Evolutionary conservation across 2,113 vertebrate species (phyloP), one percentile per base, ranked within the genome.

Genomic region (Myxocyprinus asiaticus): DNA sequence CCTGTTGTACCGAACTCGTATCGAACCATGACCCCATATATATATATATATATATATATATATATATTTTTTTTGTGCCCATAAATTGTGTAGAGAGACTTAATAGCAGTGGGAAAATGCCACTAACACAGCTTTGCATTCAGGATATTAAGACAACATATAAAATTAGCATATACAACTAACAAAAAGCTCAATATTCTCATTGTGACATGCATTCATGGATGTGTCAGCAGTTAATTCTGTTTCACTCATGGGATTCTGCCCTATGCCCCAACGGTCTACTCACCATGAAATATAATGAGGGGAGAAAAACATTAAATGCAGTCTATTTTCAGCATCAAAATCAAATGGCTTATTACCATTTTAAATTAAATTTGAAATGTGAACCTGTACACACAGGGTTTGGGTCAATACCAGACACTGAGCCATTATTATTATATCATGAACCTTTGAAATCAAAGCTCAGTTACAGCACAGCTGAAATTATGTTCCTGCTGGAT

Each of bases 401-500:
- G 45, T 42, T 17, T 74, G 45, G 58, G 43, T 74, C 45, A 62
- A 48, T 62, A 74, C 44, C 45, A 48, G 12, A 56, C 62, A 73
- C n/a, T 59, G 62, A 47, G 45, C 14, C 62, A 65, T 65, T 42
- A 67, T 74, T 66, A 45, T 80, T 47, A 50, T 58, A 72, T 73
- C 45, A 71, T 79, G 53, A 64, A 50, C 69, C 58, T 74, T 80
- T 80, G 63, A 63, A 76, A 69, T 80, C 44, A 61, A 12, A 33
- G 63, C 7, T 72, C 63, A 43, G 12, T 81, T 80, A 67, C 72
- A 15, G 63, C 9, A 4, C 10, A 47, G 10, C 68, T 71, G 66
- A 63, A 74, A 61, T 63, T 4, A 50, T 63, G 45, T 74, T 50
- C 45, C 59, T 63, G 45, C 58, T n/a, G 67, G 61, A 42, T 77